Conservation (phyloP, 2,888 invertebrate species). For the Ichneumon xanthorius region DNA sequence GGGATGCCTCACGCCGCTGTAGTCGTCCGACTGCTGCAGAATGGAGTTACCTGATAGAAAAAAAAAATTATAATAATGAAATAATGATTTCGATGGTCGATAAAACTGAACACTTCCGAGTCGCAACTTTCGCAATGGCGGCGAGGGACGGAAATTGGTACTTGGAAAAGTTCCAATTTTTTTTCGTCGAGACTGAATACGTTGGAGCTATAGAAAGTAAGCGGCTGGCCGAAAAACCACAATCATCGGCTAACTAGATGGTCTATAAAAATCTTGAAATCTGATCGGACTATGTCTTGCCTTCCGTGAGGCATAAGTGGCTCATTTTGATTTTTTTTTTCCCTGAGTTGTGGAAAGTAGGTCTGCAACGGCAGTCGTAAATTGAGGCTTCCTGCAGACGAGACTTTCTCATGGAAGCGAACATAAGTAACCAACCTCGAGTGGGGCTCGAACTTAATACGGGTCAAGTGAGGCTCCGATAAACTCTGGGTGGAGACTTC, state of each 20-base stretch:
- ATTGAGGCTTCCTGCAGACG: background rate
- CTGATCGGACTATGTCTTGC: background rate
- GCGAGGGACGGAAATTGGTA: background rate
- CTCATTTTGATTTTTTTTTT: background rate
- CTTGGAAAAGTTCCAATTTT: constrained; percentile 11
- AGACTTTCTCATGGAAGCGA: background rate
- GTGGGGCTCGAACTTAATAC: background rate
- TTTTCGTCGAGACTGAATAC: background rate
- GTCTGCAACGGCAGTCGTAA: background rate
- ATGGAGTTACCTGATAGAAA: constrained; percentile 79
- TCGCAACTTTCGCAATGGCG: background rate
- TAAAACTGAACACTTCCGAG: background rate
- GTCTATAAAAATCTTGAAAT: background rate
- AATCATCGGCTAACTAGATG: constrained; percentile 4
- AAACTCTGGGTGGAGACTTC: background rate
- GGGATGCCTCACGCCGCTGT: constrained; percentile 80
- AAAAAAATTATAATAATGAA: background rate
- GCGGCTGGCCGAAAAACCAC: background rate
- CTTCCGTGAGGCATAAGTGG: background rate
- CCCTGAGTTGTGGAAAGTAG: background rate
- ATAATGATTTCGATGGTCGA: background rate
- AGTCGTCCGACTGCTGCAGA: constrained; percentile 78
- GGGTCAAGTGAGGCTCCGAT: background rate
- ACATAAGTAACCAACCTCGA: background rate
- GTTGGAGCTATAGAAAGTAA: background rate